These are phyloP conservation scores for Pemphredon lugubris DNA, from an alignment of 2,888 invertebrate species.

Conservation along the genomic window DNA sequence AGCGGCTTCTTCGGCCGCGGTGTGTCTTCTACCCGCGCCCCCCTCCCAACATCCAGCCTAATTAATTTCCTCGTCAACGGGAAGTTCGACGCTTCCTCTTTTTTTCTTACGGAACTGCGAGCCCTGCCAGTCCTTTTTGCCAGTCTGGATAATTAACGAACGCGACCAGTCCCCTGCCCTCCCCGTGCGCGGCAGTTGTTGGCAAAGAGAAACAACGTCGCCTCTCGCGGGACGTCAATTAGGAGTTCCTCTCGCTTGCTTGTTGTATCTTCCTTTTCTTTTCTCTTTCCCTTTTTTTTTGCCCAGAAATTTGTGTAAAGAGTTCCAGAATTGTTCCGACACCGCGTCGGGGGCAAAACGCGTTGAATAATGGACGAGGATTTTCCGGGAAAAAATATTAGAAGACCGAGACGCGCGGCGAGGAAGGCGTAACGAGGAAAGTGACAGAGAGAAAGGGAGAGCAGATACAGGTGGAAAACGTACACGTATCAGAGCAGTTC, in stretches of 20 bases:
- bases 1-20: conserved; percentile 21
- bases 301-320: conserved; percentile 25
- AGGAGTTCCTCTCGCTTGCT: conserved; percentile 28
- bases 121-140: conserved; percentile 36
- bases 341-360: conserved; percentile 4
- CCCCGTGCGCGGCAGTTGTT: conserved; percentile 15
- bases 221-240: conserved; percentile 61
- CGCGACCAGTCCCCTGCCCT: conserved; percentile 19
- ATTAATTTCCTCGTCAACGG: conserved; percentile 58
- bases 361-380: not conserved
- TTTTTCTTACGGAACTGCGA: conserved; percentile 29
- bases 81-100: conserved; percentile 49
- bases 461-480: too few species aligned
- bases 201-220: conserved; percentile 57
- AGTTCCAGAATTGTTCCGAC: conserved; percentile 8
- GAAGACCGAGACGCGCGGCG: not conserved
- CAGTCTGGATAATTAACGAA: conserved; percentile 62
- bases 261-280: not conserved
- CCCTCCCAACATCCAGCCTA: conserved; percentile 25
- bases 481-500: too few species aligned
- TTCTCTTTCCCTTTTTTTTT: too few species aligned
- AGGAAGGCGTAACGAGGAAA: too few species aligned
- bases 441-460: too few species aligned
- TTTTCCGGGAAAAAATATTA: not conserved
- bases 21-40: not conserved